Evolutionary conservation across 2,797 vertebrate genomes (phyloP).

Genomic region (Typhlichthys subterraneus): DNA sequence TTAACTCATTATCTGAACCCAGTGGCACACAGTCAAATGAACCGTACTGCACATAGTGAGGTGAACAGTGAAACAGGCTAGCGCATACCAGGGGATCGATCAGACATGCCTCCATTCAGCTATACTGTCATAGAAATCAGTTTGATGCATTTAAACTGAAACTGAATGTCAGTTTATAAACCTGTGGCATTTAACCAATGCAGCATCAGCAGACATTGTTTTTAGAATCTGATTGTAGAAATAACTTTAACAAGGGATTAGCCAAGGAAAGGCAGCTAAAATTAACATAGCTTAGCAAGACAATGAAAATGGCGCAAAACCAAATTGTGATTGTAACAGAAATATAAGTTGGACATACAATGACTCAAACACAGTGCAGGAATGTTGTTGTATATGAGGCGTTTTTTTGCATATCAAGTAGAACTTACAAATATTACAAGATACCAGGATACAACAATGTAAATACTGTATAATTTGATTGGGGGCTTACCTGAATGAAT

Average conservation of each 20-base stretch:
- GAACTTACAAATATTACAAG: neutral
- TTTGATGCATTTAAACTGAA: neutral
- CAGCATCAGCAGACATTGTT: neutral
- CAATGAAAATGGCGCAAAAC: neutral
- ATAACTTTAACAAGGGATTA: neutral
- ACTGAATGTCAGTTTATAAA: neutral
- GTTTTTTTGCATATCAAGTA: neutral
- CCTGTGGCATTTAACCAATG: neutral
- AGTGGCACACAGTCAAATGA: neutral
- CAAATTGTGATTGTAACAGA: constrained; percentile 1
- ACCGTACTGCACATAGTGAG: neutral
- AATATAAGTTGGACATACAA: neutral
- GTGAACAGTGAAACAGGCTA: neutral
- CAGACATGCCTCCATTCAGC: neutral
- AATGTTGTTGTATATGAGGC: neutral
- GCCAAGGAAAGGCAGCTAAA: neutral
- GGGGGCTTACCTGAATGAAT: constrained; percentile 6
- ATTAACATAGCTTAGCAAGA: neutral
- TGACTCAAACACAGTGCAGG: neutral
- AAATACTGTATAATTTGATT: neutral
- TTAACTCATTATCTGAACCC: neutral
- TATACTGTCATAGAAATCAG: neutral
- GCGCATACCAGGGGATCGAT: neutral
- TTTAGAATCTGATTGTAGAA: neutral
- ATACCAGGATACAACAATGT: constrained; percentile 6